Percentiles rank a stretch among this genome's conserved stretches.
Evolutionary conservation across 2,888 invertebrate genomes (phyloP).

Genomic region (Lasioglossum figueresi): DNA sequence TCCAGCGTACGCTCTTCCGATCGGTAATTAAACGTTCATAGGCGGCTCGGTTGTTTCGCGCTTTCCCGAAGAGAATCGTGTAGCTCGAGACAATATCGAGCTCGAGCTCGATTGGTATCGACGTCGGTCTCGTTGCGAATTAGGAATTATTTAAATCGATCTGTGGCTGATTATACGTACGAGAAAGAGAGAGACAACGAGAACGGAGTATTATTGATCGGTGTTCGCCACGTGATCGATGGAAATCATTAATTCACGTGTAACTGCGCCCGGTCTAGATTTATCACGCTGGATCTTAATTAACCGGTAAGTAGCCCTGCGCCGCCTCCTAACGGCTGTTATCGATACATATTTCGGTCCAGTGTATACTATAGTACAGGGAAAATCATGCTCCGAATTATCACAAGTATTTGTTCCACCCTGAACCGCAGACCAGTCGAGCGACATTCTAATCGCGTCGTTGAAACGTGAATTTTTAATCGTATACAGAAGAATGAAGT

Average conservation of each 20-base stretch:
- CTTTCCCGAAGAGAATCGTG: conserved; percentile 17
- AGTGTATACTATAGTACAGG: background rate
- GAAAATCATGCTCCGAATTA: background rate
- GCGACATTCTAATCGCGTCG: conserved; percentile 19
- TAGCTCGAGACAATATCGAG: conserved; percentile 13
- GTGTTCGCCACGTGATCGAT: conserved; percentile 43
- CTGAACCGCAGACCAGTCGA: background rate
- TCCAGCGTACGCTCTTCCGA: conserved; percentile 27
- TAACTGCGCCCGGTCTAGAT: conserved; percentile 30
- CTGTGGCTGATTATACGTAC: conserved; percentile 3
- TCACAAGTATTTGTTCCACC: background rate
- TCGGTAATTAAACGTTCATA: conserved; percentile 48
- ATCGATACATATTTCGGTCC: conserved; percentile 25
- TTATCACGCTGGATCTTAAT: conserved; percentile 56
- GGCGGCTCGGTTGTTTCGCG: conserved; percentile 4
- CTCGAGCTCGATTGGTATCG: conserved; percentile 13
- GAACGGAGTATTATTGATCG: conserved; percentile 37
- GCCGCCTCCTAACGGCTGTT: conserved; percentile 11
- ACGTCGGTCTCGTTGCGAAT: conserved; percentile 21
- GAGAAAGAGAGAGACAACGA: background rate
- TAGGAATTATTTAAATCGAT: conserved; percentile 42
- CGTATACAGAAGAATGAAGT: background rate
- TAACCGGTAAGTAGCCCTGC: conserved; percentile 37
- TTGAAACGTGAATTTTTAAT: background rate
- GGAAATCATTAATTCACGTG: conserved; percentile 46